These are phyloP conservation scores for Tragelaphus strepsiceros DNA, from an alignment of 2,113 vertebrate species.

Conservation along the genomic window DNA sequence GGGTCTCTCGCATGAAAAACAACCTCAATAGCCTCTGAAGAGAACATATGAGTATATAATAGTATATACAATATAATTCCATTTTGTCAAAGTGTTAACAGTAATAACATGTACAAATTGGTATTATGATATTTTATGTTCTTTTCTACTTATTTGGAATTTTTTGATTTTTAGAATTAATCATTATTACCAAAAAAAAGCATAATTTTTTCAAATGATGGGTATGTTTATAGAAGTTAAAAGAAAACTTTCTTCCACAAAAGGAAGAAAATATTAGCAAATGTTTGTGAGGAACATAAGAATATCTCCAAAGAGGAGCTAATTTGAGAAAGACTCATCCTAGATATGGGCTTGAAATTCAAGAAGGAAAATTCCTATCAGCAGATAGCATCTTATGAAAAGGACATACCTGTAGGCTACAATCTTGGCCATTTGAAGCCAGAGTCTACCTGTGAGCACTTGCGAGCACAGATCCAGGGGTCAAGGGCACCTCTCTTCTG, in stretches of 20 bases:
- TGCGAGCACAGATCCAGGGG: background rate
- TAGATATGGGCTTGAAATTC: background rate
- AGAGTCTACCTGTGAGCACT: background rate
- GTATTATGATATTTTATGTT: background rate
- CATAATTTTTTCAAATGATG: background rate
- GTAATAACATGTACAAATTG: background rate
- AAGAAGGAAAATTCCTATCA: background rate
- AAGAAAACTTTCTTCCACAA: background rate
- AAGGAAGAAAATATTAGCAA: background rate
- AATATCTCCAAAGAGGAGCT: background rate
- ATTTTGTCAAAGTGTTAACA: background rate
- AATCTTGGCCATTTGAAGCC: background rate
- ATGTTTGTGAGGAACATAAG: background rate
- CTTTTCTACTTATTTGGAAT: background rate
- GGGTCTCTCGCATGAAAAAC: background rate
- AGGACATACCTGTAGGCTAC: background rate
- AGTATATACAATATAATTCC: background rate
- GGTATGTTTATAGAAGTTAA: background rate
- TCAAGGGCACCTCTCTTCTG: background rate
- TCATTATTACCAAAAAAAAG: background rate
- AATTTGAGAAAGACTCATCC: background rate
- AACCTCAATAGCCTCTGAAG: background rate
- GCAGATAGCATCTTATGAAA: background rate
- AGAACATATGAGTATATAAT: background rate
- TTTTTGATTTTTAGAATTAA: conserved; percentile 2